Evolutionary conservation across 2,888 invertebrate species (phyloP), one percentile per base, ranked within the genome.

Genomic region (Doris montereyensis): DNA sequence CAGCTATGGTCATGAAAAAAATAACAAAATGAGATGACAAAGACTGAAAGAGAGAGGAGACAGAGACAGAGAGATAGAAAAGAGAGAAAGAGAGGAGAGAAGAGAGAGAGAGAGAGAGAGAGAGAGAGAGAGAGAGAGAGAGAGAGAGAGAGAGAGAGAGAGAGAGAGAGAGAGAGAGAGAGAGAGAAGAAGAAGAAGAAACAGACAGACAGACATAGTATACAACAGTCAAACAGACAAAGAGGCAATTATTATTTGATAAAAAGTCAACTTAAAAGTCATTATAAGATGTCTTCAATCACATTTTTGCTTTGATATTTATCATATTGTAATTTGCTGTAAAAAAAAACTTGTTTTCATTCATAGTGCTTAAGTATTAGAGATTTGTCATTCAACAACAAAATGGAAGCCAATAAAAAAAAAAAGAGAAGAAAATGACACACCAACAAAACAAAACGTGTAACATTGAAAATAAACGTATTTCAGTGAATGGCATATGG

Each of bases 81-180:
- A 77, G 5, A 35, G 4, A 62, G 17, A 60, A 21, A 72, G n/a
- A 62, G 24, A 72, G 26, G 41, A 24, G 35, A 21, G n/a, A 30
- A 77, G 57, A 32, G 28, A 70, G 32, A 52, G 41, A 57, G 58
- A 58, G 68, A 26, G 41, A 58, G 58, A 77, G 30, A 70, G 10
- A 58, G 1, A 58, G 17, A n/a, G 21, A 24, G 28, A 70, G 32
- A 30, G 58, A 21, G 58, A 57, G 32, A 13, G 58, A 30, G 58
- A 57, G 24, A 21, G 58, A 52, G 30, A 70, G 77, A 57, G 70
- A 70, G 70, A 57, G 57, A 77, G 77, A 77, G 52, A 30, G 71
- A 41, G 58, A 17, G 41, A 58, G 30, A 52, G 70, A 57, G 70
- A 57, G 30, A 57, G 57, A 70, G 70, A 70, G 28, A 52, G 52